phyloP scores from a whole-genome alignment of 1,140 invertebrate species.

The Pseudachorutes palmiensis region DNA sequence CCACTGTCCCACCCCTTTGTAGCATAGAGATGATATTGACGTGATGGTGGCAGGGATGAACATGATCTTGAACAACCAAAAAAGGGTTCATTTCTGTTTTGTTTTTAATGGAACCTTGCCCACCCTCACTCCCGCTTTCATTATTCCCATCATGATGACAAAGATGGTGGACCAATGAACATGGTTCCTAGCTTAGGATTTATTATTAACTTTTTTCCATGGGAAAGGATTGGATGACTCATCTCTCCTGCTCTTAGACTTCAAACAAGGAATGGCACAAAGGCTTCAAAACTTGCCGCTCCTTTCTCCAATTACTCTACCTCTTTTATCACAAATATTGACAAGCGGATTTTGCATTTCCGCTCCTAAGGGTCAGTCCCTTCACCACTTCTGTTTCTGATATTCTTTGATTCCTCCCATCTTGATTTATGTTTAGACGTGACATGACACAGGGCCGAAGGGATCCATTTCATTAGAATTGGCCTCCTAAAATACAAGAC shows the following conservation, averaged over 20 bases:
- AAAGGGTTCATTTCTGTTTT: neutral
- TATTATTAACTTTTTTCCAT: neutral
- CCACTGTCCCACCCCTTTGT: no score
- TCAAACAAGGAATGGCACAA: neutral
- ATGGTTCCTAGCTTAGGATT: neutral
- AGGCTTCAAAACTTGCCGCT: neutral
- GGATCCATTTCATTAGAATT: no score
- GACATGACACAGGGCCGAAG: no score
- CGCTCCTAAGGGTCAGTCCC: no score
- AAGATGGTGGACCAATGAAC: neutral
- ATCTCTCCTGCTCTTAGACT: neutral
- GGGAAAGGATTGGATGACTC: constrained; percentile 1
- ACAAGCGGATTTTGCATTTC: no score
- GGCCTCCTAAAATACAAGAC: no score
- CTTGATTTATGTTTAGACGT: no score
- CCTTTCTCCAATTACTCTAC: neutral
- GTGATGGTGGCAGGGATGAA: no score
- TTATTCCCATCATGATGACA: neutral
- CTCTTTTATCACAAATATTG: neutral
- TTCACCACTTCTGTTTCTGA: no score
- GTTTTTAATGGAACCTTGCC: neutral
- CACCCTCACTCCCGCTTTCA: constrained; percentile 1
- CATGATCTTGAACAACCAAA: neutral
- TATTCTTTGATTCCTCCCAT: no score
- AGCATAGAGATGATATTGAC: no score